These are phyloP conservation scores for Dicranocentrus wangi DNA, from an alignment of 2,888 invertebrate species.

Conservation along the genomic window DNA sequence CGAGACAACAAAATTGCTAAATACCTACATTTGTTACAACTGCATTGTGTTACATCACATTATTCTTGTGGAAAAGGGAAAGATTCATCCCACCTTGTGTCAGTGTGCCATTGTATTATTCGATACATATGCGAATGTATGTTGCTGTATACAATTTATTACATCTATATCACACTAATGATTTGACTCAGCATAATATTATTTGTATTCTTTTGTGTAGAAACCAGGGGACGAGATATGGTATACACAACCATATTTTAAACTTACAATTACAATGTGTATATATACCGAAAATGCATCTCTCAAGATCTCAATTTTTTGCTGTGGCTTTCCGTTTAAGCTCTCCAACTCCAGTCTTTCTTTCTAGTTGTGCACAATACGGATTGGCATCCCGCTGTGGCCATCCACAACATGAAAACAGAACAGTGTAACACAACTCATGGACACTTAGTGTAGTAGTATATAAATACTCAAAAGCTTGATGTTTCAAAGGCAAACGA, in stretches of 20 bases:
- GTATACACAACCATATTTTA: too few species aligned
- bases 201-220: too few species aligned
- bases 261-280: too few species aligned
- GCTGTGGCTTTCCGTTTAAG: constrained; percentile 41
- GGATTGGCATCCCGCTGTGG: constrained; percentile 68
- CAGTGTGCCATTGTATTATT: too few species aligned
- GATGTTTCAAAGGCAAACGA: background rate
- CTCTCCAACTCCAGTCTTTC: constrained; percentile 37
- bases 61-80: background rate
- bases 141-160: too few species aligned
- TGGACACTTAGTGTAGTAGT: background rate
- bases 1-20: constrained; percentile 43
- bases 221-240: too few species aligned
- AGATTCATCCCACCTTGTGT: too few species aligned
- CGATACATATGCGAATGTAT: too few species aligned
- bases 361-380: constrained; percentile 45
- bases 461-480: background rate
- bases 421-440: constrained; percentile 1
- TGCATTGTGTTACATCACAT: constrained; percentile 20
- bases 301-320: constrained; percentile 7
- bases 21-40: constrained; percentile 42
- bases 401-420: constrained; percentile 62
- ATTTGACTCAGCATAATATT: too few species aligned
- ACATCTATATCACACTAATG: too few species aligned
- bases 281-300: background rate